Conservation (phyloP, 2,888 invertebrate species). For the Xestobium rufovillosum region DNA sequence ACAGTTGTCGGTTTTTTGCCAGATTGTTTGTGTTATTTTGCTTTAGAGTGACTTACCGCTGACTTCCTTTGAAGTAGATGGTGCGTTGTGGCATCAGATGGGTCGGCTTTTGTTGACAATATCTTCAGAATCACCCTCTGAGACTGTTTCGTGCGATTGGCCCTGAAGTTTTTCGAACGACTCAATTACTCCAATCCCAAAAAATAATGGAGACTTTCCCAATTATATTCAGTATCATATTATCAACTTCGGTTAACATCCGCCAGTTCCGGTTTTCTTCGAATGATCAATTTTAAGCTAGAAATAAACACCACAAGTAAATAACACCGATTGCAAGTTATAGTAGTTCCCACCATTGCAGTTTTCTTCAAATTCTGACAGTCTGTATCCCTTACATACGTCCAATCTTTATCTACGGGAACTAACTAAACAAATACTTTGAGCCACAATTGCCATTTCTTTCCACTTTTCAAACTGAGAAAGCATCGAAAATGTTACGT, state of each 20-base stretch:
- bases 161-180: slow-evolving; percentile 13
- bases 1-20: background rate
- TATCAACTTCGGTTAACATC: slow-evolving; percentile 15
- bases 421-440: slow-evolving; percentile 15
- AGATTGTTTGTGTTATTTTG: slow-evolving; percentile 5
- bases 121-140: slow-evolving; percentile 9
- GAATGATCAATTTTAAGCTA: slow-evolving; percentile 15
- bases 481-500: slow-evolving; percentile 15
- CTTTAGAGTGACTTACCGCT: slow-evolving; percentile 3
- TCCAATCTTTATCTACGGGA: slow-evolving; percentile 14
- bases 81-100: background rate
- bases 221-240: slow-evolving; percentile 13
- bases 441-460: slow-evolving; percentile 12
- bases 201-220: slow-evolving; percentile 15
- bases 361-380: slow-evolving; percentile 16
- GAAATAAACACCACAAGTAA: slow-evolving; percentile 9
- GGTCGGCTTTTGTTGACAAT: slow-evolving; percentile 3
- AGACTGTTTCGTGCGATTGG: slow-evolving; percentile 9
- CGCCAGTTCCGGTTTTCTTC: slow-evolving; percentile 16
- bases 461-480: slow-evolving; percentile 16
- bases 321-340: slow-evolving; percentile 11
- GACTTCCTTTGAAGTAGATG: slow-evolving; percentile 12
- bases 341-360: slow-evolving; percentile 12
- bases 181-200: slow-evolving; percentile 14
- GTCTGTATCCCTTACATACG: slow-evolving; percentile 15